Conservation (phyloP, 2,888 invertebrate species). For the Labia minor region DNA sequence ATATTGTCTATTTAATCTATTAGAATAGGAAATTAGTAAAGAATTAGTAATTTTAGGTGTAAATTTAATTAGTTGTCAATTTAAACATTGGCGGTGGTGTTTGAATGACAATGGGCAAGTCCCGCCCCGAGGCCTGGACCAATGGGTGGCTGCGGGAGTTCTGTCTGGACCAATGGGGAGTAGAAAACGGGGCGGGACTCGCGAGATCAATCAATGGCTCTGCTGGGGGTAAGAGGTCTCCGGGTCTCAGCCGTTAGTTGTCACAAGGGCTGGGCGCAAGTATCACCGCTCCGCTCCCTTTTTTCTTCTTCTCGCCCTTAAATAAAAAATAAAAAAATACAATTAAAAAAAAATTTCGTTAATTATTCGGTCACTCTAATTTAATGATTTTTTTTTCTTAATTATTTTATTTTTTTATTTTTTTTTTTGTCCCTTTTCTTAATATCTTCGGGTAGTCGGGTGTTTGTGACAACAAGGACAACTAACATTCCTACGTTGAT, state of each 20-base stretch:
- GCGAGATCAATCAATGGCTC: conserved; percentile 7
- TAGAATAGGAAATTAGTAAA: no score
- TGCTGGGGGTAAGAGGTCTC: conserved; percentile 1
- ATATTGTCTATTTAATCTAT: no score
- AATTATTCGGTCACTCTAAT: no score
- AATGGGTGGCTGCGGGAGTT: background rate
- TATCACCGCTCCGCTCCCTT: background rate
- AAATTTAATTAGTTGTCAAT: background rate
- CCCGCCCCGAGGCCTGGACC: background rate
- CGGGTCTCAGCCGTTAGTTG: background rate
- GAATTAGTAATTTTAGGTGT: no score
- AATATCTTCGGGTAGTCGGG: no score
- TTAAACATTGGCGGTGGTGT: background rate
- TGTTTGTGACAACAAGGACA: no score
- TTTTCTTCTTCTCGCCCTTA: background rate
- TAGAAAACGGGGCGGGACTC: background rate
- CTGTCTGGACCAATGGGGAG: background rate
- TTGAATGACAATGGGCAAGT: background rate
- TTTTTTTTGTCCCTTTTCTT: no score
- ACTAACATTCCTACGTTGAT: no score
- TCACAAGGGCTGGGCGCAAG: background rate
- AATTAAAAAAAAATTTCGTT: background rate
- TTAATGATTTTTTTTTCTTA: no score
- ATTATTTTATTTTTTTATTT: no score
- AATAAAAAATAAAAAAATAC: background rate